Percentiles rank a stretch among this genome's conserved stretches.
phyloP scores from a whole-genome alignment of 2,113 vertebrate genomes.

The Corvus moneduloides region DNA sequence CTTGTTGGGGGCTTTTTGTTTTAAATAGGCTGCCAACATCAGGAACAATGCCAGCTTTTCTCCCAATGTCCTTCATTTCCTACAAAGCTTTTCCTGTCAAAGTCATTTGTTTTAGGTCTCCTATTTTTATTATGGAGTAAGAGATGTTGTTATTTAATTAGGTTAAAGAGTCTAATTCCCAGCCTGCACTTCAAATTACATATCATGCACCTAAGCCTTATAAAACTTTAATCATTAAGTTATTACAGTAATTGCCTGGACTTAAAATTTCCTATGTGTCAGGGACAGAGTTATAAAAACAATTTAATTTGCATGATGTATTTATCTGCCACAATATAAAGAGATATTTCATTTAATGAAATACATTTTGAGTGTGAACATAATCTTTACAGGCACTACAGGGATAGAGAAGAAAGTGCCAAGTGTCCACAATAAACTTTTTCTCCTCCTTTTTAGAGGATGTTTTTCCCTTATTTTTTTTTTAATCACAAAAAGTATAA shows the following conservation, averaged over 20 bases:
- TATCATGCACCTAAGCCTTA: slow-evolving; percentile 9
- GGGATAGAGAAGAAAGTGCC: neutral
- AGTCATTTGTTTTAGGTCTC: slow-evolving; percentile 24
- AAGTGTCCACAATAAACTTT: neutral
- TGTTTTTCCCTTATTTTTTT: neutral
- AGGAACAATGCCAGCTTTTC: neutral
- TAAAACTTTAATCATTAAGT: slow-evolving; percentile 33
- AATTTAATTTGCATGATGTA: neutral
- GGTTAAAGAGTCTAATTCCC: slow-evolving; percentile 57
- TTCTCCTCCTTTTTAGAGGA: neutral
- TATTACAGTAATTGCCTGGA: slow-evolving; percentile 16
- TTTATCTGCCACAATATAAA: neutral
- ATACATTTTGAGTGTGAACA: neutral
- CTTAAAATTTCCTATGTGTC: neutral
- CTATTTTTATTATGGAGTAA: slow-evolving; percentile 34
- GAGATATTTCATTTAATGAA: neutral
- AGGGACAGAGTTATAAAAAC: neutral
- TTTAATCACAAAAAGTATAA: neutral
- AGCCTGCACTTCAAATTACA: slow-evolving; percentile 17
- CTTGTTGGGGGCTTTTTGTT: neutral
- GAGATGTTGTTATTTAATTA: slow-evolving; percentile 52
- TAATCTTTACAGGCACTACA: neutral
- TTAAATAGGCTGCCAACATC: neutral
- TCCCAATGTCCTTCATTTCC: neutral
- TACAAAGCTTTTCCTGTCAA: neutral